Conservation (phyloP, 2,113 vertebrate species). For the Verasper variegatus region DNA sequence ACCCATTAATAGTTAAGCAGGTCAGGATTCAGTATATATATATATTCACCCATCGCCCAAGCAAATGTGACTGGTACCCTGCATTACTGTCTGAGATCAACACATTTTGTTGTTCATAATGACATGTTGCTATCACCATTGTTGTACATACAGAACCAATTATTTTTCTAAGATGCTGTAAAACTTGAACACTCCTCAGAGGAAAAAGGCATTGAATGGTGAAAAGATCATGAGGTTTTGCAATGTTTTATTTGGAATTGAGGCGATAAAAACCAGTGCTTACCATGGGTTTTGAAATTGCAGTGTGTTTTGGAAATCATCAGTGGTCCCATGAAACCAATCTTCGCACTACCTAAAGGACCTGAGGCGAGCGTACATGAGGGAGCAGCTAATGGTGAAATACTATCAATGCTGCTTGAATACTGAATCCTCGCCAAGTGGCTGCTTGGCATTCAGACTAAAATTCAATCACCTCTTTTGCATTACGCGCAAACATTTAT, state of each 20-base stretch:
- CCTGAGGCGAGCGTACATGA: constrained; percentile 32
- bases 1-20: not conserved
- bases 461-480: constrained; percentile 63
- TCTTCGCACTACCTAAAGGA: constrained; percentile 41
- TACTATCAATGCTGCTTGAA: constrained; percentile 63
- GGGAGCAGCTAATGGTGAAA: constrained; percentile 48
- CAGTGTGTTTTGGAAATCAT: constrained; percentile 50
- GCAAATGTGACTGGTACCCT: constrained; percentile 20
- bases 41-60: constrained; percentile 1
- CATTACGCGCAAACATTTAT: constrained; percentile 50
- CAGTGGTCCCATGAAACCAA: constrained; percentile 37
- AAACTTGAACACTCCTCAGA: constrained; percentile 68
- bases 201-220: constrained; percentile 44
- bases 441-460: constrained; percentile 63
- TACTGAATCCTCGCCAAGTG: constrained; percentile 56
- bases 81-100: constrained; percentile 9
- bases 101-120: constrained; percentile 46
- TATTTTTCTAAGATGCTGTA: constrained; percentile 83
- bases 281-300: constrained; percentile 52
- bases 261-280: constrained; percentile 55
- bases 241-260: constrained; percentile 41
- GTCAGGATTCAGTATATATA: constrained; percentile 1
- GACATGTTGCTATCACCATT: constrained; percentile 63
- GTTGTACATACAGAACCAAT: constrained; percentile 79
- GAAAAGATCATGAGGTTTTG: constrained; percentile 50